Evolutionary conservation across 1,140 invertebrate species (phyloP).

Genomic region (Temnothorax curvispinosus): DNA sequence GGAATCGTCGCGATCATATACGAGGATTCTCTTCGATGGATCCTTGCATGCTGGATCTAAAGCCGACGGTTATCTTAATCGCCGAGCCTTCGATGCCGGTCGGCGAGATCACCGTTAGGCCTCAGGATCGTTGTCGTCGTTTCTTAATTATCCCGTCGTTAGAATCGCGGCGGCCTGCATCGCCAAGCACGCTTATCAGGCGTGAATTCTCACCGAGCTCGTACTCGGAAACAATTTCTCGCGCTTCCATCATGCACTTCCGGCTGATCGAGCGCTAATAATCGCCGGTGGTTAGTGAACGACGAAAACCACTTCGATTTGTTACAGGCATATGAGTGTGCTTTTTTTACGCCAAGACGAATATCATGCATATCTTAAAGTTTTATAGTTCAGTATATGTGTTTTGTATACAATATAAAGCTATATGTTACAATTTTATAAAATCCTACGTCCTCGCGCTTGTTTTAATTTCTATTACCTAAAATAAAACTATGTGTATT

Average conservation of each 20-base stretch:
- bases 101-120: slow-evolving; percentile 71
- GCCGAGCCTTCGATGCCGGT: slow-evolving; percentile 55
- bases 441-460: background rate
- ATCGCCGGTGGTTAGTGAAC: background rate
- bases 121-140: slow-evolving; percentile 64
- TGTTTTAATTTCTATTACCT: background rate
- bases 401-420: background rate
- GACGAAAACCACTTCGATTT: background rate
- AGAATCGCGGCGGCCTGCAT: slow-evolving; percentile 17
- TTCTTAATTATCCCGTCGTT: slow-evolving; percentile 74
- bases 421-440: background rate
- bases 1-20: background rate
- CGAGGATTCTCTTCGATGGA: background rate
- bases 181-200: slow-evolving; percentile 6
- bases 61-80: slow-evolving; percentile 74
- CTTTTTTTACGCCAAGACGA: background rate
- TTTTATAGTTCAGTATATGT: background rate
- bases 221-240: slow-evolving; percentile 62
- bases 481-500: background rate
- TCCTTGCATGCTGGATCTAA: background rate
- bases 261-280: slow-evolving; percentile 30
- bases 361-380: background rate
- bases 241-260: slow-evolving; percentile 38
- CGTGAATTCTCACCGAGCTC: slow-evolving; percentile 46
- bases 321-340: background rate